phyloP scores from a whole-genome alignment of 2,888 invertebrate genomes.

The Lacanobia oleracea region DNA sequence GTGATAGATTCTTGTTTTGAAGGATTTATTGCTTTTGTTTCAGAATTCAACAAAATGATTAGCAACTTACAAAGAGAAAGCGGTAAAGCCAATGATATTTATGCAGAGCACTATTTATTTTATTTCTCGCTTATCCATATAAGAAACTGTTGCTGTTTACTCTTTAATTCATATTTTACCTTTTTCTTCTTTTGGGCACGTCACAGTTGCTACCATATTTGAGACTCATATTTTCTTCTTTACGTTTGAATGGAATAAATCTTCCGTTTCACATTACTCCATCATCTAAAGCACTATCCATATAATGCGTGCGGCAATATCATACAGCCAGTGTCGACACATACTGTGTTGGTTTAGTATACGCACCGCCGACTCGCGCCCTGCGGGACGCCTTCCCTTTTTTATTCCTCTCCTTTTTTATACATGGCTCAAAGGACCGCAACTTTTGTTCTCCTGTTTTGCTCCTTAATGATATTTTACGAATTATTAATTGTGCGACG shows the following conservation, averaged over 20 bases:
- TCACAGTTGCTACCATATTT: slow-evolving; percentile 2
- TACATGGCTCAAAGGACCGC: slow-evolving; percentile 87
- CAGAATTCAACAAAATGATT: no score
- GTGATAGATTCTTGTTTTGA: neutral
- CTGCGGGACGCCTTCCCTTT: slow-evolving; percentile 81
- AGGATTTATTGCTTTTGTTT: neutral
- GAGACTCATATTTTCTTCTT: slow-evolving; percentile 6
- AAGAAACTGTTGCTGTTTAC: neutral
- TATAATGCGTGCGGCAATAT: slow-evolving; percentile 68
- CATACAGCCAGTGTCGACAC: slow-evolving; percentile 81
- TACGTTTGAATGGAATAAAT: slow-evolving; percentile 40
- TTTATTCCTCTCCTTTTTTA: slow-evolving; percentile 78
- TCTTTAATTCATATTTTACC: slow-evolving; percentile 2
- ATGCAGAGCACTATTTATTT: neutral
- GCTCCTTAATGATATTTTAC: slow-evolving; percentile 89
- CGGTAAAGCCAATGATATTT: neutral
- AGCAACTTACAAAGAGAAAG: neutral
- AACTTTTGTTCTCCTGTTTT: slow-evolving; percentile 89
- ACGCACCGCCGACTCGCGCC: slow-evolving; percentile 74
- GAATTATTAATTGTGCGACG: slow-evolving; percentile 89
- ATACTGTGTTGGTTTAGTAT: slow-evolving; percentile 86
- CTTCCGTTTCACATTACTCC: slow-evolving; percentile 40
- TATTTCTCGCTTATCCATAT: neutral
- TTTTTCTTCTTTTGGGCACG: neutral
- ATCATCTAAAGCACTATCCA: slow-evolving; percentile 52